Evolutionary conservation across 1,140 invertebrate genomes (phyloP).

Genomic region (Macrotrachela quadricornifera): DNA sequence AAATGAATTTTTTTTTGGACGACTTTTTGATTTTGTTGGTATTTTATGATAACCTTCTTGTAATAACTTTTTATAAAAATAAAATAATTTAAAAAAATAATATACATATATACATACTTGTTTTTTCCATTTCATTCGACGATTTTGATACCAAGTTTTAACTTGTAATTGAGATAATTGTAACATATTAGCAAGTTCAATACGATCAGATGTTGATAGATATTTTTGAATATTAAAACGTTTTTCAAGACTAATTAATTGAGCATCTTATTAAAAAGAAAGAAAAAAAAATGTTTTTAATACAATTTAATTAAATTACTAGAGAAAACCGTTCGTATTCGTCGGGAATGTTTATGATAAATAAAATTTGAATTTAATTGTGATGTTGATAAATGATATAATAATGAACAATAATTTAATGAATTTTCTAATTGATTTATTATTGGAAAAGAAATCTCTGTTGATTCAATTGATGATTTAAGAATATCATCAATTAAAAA

Average conservation of each 20-base stretch:
- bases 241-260: conserved; percentile 44
- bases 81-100: no score
- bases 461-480: no score
- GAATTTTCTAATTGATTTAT: no score
- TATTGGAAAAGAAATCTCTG: no score
- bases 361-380: not conserved
- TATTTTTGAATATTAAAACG: conserved; percentile 85
- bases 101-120: no score
- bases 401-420: no score
- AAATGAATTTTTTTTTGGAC: conserved; percentile 29
- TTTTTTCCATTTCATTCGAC: conserved; percentile 30
- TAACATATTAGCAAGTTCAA: conserved; percentile 70
- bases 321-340: conserved; percentile 6
- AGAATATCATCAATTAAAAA: no score
- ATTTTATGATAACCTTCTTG: conserved; percentile 25
- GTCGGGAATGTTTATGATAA: not conserved
- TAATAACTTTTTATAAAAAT: conserved; percentile 21
- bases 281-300: not conserved
- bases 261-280: conserved; percentile 7
- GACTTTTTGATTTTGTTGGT: conserved; percentile 32
- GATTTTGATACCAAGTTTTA: conserved; percentile 27
- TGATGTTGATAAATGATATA: no score
- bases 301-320: not conserved
- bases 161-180: conserved; percentile 84
- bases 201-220: conserved; percentile 79